Conservation (phyloP, 2,888 invertebrate genomes). For the Amiota mariae region DNA sequence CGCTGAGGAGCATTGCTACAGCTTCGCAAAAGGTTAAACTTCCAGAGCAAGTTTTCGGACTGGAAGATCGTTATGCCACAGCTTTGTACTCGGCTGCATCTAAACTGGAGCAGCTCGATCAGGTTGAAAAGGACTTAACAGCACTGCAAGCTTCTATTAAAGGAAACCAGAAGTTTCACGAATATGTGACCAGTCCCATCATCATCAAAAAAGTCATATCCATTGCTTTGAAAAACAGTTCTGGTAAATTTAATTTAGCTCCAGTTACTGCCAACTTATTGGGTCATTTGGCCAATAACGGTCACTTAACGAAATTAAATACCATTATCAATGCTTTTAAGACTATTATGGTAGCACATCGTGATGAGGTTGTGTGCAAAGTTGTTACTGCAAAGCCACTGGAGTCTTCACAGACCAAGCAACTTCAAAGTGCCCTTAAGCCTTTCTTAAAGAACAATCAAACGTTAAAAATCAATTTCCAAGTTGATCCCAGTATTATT, state of each 20-base stretch:
- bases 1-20: constrained; percentile 44
- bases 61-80: constrained; percentile 96
- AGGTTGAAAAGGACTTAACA: constrained; percentile 91
- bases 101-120: constrained; percentile 90
- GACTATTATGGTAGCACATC: constrained; percentile 94
- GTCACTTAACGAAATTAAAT: constrained; percentile 86
- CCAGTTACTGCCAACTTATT: constrained; percentile 86
- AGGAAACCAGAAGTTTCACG: constrained; percentile 82
- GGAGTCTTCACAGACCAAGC: constrained; percentile 84
- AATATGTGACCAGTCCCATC: constrained; percentile 90
- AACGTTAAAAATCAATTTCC: constrained; percentile 84
- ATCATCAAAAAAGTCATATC: constrained; percentile 86
- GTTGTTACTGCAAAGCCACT: constrained; percentile 92
- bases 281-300: constrained; percentile 92
- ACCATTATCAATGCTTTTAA: constrained; percentile 89
- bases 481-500: constrained; percentile 88
- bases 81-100: constrained; percentile 96
- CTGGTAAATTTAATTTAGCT: constrained; percentile 76
- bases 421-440: constrained; percentile 87
- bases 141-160: constrained; percentile 83
- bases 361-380: constrained; percentile 93
- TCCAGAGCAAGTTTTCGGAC: constrained; percentile 92
- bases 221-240: constrained; percentile 81
- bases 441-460: constrained; percentile 90
- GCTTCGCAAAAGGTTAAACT: constrained; percentile 79